Conservation (phyloP, 2,888 invertebrate genomes). For the Amorpha juglandis region DNA sequence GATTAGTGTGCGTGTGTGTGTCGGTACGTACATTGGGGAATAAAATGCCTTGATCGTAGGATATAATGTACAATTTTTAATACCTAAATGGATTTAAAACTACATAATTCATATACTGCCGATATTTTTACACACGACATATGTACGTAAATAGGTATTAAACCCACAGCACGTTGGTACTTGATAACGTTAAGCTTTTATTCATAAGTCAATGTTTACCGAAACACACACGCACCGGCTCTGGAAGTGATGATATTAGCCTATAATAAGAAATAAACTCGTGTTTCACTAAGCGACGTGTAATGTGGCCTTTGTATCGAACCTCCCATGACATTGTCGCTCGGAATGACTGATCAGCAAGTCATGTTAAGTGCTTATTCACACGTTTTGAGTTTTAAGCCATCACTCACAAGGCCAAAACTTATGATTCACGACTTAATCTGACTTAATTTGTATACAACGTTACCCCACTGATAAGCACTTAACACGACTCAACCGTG, state of each 20-base stretch:
- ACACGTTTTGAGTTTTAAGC: background rate
- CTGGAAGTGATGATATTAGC: slow-evolving; percentile 36
- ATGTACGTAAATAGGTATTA: background rate
- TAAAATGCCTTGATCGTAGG: no score
- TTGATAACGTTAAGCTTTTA: background rate
- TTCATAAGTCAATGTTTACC: background rate
- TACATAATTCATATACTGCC: background rate
- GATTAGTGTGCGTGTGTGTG: slow-evolving; percentile 1
- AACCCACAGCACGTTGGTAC: no score
- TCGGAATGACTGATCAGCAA: background rate
- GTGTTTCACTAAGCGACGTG: slow-evolving; percentile 32
- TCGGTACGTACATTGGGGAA: background rate
- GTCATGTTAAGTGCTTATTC: background rate
- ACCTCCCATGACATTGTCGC: slow-evolving; percentile 6
- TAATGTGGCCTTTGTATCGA: slow-evolving; percentile 25
- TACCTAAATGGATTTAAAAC: background rate
- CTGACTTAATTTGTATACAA: background rate
- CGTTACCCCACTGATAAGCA: background rate
- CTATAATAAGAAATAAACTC: slow-evolving; percentile 34
- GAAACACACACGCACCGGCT: background rate
- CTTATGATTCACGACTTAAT: background rate
- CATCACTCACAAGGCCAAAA: background rate
- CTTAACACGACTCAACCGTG: background rate
- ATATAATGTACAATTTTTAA: background rate
- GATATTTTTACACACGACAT: background rate